phyloP scores from a whole-genome alignment of 1,140 invertebrate species.

The Panulirus ornatus region DNA sequence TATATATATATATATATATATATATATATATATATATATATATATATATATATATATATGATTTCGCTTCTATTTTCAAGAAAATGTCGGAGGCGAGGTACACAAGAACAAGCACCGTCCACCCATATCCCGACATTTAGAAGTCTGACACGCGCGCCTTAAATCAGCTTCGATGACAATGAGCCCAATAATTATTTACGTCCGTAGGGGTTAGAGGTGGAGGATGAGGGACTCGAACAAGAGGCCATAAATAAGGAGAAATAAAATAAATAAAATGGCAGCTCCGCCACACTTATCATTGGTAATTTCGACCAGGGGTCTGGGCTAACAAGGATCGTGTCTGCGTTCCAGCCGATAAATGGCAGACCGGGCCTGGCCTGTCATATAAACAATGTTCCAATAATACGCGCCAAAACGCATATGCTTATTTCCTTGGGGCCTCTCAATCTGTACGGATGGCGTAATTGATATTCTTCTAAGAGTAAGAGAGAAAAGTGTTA shows the following conservation, averaged over 20 bases:
- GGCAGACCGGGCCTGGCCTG: neutral
- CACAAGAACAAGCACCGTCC: neutral
- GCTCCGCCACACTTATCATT: slow-evolving; percentile 13
- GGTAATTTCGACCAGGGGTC: slow-evolving; percentile 14
- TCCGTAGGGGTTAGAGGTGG: neutral
- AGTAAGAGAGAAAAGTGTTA: too few species aligned
- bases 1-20: too few species aligned
- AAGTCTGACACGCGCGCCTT: slow-evolving; percentile 31
- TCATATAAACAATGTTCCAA: slow-evolving; percentile 20
- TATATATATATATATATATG: too few species aligned
- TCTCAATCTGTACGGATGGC: neutral
- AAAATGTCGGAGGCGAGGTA: neutral
- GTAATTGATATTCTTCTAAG: neutral
- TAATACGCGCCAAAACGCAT: neutral
- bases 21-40: too few species aligned
- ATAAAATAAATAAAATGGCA: slow-evolving; percentile 41
- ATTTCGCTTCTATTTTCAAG: too few species aligned
- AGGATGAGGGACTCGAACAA: slow-evolving; percentile 9
- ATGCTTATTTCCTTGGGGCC: neutral
- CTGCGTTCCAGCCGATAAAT: slow-evolving; percentile 18
- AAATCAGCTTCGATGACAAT: slow-evolving; percentile 35
- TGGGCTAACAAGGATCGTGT: slow-evolving; percentile 19
- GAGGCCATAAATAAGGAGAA: slow-evolving; percentile 6
- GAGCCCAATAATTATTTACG: slow-evolving; percentile 38
- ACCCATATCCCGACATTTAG: slow-evolving; percentile 35